Evolutionary conservation across 1,140 invertebrate genomes (phyloP).

Genomic region (Tetraneura akinire): DNA sequence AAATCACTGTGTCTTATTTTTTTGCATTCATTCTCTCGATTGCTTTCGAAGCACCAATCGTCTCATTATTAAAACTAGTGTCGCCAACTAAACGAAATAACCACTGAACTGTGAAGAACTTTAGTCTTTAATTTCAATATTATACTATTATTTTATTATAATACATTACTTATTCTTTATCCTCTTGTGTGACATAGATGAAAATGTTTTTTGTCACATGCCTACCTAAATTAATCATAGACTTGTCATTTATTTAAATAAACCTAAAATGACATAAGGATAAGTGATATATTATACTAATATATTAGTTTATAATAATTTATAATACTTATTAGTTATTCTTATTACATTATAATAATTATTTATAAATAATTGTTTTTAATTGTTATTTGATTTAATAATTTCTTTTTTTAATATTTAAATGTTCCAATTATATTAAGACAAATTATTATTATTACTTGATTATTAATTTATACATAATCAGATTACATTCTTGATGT

Average conservation of each 20-base stretch:
- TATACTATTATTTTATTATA: neutral
- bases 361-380: constrained; percentile 1
- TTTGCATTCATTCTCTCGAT: constrained; percentile 78
- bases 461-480: neutral
- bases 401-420: neutral
- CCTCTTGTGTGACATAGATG: neutral
- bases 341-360: neutral
- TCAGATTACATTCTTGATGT: neutral
- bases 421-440: neutral
- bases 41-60: constrained; percentile 79
- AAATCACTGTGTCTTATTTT: constrained; percentile 73
- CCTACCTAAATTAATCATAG: too few relatives aligned
- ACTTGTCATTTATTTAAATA: too few relatives aligned
- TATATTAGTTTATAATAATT: constrained; percentile 5
- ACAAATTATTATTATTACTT: neutral
- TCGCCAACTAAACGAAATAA: constrained; percentile 65
- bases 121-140: too few relatives aligned
- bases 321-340: neutral
- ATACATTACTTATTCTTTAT: neutral
- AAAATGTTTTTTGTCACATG: too few relatives aligned
- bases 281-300: too few relatives aligned
- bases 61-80: constrained; percentile 81
- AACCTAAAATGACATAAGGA: too few relatives aligned
- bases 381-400: neutral
- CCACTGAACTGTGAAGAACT: neutral